phyloP scores from a whole-genome alignment of 1,140 invertebrate species.

The Himalopsyche phryganea region DNA sequence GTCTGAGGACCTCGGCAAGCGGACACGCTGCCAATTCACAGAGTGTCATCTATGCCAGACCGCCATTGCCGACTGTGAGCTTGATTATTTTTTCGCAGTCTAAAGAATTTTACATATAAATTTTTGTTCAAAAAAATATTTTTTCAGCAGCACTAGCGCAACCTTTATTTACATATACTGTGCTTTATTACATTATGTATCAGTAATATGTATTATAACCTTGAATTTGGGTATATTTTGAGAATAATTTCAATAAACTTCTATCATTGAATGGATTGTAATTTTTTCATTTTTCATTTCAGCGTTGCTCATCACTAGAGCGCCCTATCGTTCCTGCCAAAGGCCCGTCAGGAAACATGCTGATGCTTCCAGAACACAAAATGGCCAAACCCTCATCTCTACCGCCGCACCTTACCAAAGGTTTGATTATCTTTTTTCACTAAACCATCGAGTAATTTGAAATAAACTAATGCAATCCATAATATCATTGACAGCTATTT shows the following conservation, averaged over 20 bases:
- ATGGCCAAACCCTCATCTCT: constrained; percentile 63
- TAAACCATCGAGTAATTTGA: no score
- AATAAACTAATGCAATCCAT: no score
- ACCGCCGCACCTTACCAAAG: constrained; percentile 71
- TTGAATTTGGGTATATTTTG: no score
- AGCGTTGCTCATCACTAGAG: constrained; percentile 79
- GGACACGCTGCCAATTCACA: constrained; percentile 19
- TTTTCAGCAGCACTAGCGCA: no score
- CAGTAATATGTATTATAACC: no score
- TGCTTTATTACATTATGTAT: no score
- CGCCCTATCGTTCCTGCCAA: constrained; percentile 64
- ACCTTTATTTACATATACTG: no score
- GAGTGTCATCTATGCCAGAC: constrained; percentile 47
- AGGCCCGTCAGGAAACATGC: constrained; percentile 44
- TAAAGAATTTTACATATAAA: no score
- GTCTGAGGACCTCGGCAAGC: constrained; percentile 28
- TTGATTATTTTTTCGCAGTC: constrained; percentile 14
- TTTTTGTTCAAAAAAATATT: no score
- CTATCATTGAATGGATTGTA: no score
- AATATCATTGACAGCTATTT: no score
- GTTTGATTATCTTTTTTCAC: constrained; percentile 41
- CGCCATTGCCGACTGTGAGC: constrained; percentile 62
- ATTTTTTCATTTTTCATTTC: constrained; percentile 36
- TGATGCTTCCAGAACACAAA: constrained; percentile 49
- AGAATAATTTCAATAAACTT: no score